A percentile compares a stretch with the other conserved stretches of the same genome.
phyloP scores from a whole-genome alignment of 1,140 invertebrate genomes.

The Bombus confusus region DNA sequence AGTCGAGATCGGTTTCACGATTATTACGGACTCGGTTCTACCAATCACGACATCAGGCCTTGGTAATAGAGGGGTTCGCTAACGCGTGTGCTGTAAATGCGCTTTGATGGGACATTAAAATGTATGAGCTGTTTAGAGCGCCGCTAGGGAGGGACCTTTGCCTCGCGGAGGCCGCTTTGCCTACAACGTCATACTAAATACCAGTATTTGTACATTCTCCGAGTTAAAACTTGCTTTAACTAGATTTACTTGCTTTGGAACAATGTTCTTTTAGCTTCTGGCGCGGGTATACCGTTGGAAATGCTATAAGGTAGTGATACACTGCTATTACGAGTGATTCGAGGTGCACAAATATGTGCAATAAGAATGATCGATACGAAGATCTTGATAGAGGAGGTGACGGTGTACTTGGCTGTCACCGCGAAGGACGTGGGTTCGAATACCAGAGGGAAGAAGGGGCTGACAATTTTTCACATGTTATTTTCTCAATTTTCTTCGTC shows the following conservation, averaged over 20 bases:
- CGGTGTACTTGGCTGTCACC: background rate
- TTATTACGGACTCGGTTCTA: conserved; percentile 17
- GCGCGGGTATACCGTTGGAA: no score
- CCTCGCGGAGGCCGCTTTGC: no score
- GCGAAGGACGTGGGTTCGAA: background rate
- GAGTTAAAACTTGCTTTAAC: background rate
- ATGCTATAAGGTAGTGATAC: background rate
- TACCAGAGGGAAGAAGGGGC: background rate
- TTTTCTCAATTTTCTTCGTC: background rate
- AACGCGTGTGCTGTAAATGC: conserved; percentile 22
- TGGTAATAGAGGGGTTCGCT: conserved; percentile 29
- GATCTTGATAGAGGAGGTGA: background rate
- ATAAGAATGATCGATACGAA: background rate
- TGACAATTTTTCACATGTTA: background rate
- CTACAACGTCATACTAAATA: background rate
- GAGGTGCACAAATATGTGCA: background rate
- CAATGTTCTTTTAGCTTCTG: background rate
- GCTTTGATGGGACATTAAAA: conserved; percentile 50
- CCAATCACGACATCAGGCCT: conserved; percentile 16
- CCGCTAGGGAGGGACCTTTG: background rate
- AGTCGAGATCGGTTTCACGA: conserved; percentile 27
- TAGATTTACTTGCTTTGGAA: background rate
- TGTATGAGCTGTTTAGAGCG: conserved; percentile 47
- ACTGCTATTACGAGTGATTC: background rate
- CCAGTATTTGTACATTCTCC: background rate